These are phyloP conservation scores for Cryptotis parvus DNA, from an alignment of 2,113 vertebrate genomes.

Conservation along the genomic window DNA sequence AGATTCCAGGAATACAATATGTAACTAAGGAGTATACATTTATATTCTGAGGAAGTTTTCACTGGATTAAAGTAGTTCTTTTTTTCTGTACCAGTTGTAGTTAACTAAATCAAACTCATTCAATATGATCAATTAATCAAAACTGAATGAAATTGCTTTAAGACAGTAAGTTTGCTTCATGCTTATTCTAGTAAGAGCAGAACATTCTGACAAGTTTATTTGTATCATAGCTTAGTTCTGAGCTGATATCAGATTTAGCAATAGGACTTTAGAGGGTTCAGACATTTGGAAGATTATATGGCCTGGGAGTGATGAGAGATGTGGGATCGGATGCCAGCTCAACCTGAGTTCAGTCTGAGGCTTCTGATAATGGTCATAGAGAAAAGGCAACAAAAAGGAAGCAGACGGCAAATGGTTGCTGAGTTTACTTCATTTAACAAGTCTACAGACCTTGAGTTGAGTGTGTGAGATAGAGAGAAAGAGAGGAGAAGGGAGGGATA, in stretches of 20 bases:
- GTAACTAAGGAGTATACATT: not conserved
- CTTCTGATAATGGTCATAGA: not conserved
- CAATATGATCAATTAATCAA: not conserved
- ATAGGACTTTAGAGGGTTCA: not conserved
- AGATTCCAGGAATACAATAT: not conserved
- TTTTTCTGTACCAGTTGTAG: not conserved
- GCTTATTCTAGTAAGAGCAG: slow-evolving; percentile 37
- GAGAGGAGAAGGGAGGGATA: not conserved
- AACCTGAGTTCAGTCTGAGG: not conserved
- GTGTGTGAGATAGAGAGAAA: not conserved
- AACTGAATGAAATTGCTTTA: not conserved
- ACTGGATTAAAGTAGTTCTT: slow-evolving; percentile 16
- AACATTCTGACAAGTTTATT: slow-evolving; percentile 46
- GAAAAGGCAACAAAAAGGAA: not conserved
- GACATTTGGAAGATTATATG: not conserved
- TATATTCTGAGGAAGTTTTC: not conserved
- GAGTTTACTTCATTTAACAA: not conserved
- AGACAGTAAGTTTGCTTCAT: not conserved
- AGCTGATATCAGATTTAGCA: not conserved
- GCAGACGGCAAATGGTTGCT: not conserved
- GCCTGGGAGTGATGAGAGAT: not conserved
- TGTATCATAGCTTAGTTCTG: not conserved
- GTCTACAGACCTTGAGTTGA: not conserved
- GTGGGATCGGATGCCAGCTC: not conserved
- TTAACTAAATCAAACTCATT: slow-evolving; percentile 16